phyloP scores from a whole-genome alignment of 92 coral and sea anemone species.

The Micromussa lordhowensis region DNA sequence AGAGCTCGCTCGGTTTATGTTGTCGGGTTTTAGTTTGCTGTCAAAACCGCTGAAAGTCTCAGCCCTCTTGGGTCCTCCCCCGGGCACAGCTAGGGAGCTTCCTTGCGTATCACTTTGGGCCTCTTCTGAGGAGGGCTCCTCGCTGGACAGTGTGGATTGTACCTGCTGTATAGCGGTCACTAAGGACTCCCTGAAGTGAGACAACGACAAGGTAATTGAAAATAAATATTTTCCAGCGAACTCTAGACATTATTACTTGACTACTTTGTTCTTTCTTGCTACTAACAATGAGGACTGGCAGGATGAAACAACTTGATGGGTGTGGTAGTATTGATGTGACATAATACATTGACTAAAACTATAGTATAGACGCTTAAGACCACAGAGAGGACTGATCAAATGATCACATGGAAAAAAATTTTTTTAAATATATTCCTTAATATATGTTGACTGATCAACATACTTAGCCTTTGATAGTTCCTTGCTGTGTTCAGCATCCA shows the following conservation, averaged over 20 bases:
- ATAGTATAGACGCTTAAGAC: too few relatives aligned
- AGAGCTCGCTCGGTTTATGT: slow-evolving; percentile 83
- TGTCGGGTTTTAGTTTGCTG: slow-evolving; percentile 68
- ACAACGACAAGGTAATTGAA: background rate
- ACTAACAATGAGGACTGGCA: too few relatives aligned
- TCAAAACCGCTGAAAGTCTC: slow-evolving; percentile 99
- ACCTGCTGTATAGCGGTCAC: slow-evolving; percentile 61
- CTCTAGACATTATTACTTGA: background rate
- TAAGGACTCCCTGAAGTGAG: slow-evolving; percentile 63
- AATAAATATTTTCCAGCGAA: background rate
- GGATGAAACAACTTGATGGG: background rate
- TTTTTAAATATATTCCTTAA: background rate
- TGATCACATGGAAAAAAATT: background rate
- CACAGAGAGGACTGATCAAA: background rate
- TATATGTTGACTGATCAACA: background rate
- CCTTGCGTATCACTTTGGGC: slow-evolving; percentile 44
- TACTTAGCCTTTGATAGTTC: slow-evolving; percentile 73
- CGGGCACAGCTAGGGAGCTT: slow-evolving; percentile 34
- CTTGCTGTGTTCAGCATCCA: slow-evolving; percentile 63
- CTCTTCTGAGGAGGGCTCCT: slow-evolving; percentile 50
- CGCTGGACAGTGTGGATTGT: slow-evolving; percentile 46
- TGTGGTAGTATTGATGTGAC: background rate
- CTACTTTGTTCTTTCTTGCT: background rate
- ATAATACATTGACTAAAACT: background rate
- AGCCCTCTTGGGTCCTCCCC: slow-evolving; percentile 86